Percentiles rank a stretch among this genome's conserved stretches.
Conservation (phyloP, 2,113 vertebrate genomes). For the Propithecus coquereli region DNA sequence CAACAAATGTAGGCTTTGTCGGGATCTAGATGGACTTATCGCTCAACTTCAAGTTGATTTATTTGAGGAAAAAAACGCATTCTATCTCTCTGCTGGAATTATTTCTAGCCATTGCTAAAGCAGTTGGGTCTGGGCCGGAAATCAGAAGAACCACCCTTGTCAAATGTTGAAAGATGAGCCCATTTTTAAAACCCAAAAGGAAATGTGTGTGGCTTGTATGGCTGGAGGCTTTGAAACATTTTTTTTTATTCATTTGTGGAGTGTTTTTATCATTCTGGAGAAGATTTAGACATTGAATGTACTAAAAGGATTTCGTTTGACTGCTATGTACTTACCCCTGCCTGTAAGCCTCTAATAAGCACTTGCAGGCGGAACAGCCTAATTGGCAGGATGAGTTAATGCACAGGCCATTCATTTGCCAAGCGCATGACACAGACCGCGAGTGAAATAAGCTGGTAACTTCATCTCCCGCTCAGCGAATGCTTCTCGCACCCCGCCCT, state of each 20-base stretch:
- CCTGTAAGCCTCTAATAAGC: background rate
- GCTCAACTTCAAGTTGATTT: background rate
- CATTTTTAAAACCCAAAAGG: background rate
- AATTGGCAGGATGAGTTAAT: background rate
- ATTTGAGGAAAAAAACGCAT: background rate
- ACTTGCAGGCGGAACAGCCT: background rate
- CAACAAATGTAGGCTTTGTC: background rate
- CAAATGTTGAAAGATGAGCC: background rate
- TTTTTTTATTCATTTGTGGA: background rate
- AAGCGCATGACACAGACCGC: accelerated
- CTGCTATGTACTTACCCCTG: background rate
- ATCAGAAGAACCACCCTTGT: background rate
- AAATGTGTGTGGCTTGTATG: background rate
- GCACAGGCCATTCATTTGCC: background rate
- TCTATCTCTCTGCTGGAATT: background rate
- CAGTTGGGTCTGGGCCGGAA: background rate
- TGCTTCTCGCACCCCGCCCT: background rate
- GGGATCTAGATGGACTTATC: background rate
- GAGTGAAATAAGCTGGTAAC: background rate
- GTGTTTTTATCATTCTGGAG: background rate
- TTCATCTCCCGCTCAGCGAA: background rate
- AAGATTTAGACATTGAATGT: background rate
- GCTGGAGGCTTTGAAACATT: background rate
- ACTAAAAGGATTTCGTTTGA: background rate
- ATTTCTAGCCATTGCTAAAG: background rate